A percentile compares a stretch with the other conserved stretches of the same genome.
These are phyloP conservation scores for Perca schrenkii DNA, from an alignment of 2,113 vertebrate species.

Conservation along the genomic window DNA sequence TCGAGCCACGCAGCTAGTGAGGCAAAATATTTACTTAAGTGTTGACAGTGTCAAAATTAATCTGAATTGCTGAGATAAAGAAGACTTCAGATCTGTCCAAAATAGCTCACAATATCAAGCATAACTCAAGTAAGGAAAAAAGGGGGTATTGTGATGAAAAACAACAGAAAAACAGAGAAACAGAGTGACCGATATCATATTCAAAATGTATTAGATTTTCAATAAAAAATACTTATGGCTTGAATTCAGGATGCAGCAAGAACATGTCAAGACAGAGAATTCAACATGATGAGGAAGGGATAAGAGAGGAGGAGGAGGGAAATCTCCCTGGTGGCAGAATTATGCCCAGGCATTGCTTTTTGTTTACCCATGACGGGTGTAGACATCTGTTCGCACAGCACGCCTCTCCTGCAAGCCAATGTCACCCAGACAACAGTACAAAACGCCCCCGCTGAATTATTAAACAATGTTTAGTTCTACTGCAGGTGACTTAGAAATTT, in stretches of 20 bases:
- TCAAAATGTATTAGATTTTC: not conserved
- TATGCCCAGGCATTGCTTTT: slow-evolving; percentile 59
- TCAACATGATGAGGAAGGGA: slow-evolving; percentile 28
- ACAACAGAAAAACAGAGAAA: not conserved
- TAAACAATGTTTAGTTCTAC: slow-evolving; percentile 54
- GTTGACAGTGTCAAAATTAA: not conserved
- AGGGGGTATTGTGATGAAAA: not conserved
- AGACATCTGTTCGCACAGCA: slow-evolving; percentile 83
- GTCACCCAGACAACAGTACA: slow-evolving; percentile 71
- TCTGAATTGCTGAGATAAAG: not conserved
- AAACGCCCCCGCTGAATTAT: slow-evolving; percentile 71
- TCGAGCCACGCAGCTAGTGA: not conserved
- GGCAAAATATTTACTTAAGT: not conserved
- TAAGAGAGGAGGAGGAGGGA: slow-evolving; percentile 49
- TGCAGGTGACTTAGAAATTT: slow-evolving; percentile 51
- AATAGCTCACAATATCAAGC: not conserved
- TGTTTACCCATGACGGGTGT: slow-evolving; percentile 72
- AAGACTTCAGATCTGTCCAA: not conserved
- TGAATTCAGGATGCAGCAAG: not conserved
- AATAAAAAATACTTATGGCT: no score
- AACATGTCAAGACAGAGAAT: slow-evolving; percentile 17
- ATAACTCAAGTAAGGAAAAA: not conserved
- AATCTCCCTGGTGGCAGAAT: slow-evolving; percentile 60
- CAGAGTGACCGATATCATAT: not conserved
- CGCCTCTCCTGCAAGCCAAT: slow-evolving; percentile 66